Evolutionary conservation across 2,113 vertebrate species (phyloP).

Genomic region (Thymallus thymallus): DNA sequence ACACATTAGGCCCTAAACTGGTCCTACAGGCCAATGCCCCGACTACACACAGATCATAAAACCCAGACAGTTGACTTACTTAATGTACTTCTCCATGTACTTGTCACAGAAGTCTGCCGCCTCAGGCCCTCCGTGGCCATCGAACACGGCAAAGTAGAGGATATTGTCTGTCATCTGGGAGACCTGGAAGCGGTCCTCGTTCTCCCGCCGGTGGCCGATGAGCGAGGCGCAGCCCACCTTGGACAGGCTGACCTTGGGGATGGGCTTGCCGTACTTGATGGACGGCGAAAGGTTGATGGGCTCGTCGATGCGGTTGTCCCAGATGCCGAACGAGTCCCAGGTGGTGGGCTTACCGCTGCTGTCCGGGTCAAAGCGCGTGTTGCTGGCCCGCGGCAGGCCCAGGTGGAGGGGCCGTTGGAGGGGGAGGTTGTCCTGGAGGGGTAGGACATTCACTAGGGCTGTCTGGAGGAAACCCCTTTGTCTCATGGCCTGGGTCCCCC

Average conservation of each 20-base stretch:
- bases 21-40: not conserved
- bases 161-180: conserved; percentile 82
- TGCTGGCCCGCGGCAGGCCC: conserved; percentile 73
- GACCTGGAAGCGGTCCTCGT: conserved; percentile 87
- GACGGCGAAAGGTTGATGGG: conserved; percentile 92
- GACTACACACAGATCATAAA: not conserved
- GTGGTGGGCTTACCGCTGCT: conserved; percentile 85
- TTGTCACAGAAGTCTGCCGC: conserved; percentile 93
- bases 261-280: conserved; percentile 93
- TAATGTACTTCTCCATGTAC: conserved; percentile 87
- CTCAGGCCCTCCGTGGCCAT: conserved; percentile 90
- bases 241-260: conserved; percentile 89
- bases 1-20: not conserved
- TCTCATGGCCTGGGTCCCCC: conserved; percentile 71
- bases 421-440: conserved; percentile 64
- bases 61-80: conserved; percentile 68
- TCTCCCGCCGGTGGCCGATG: conserved; percentile 89
- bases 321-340: conserved; percentile 96
- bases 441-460: conserved; percentile 15
- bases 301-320: conserved; percentile 96
- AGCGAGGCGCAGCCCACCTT: conserved; percentile 85
- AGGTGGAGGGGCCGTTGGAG: conserved; percentile 53
- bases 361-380: conserved; percentile 82
- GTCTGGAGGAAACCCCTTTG: conserved; percentile 71
- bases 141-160: conserved; percentile 93